Evolutionary conservation across 2,113 vertebrate genomes (phyloP), one percentile per base, ranked within the genome.

Genomic region (Ictalurus furcatus): DNA sequence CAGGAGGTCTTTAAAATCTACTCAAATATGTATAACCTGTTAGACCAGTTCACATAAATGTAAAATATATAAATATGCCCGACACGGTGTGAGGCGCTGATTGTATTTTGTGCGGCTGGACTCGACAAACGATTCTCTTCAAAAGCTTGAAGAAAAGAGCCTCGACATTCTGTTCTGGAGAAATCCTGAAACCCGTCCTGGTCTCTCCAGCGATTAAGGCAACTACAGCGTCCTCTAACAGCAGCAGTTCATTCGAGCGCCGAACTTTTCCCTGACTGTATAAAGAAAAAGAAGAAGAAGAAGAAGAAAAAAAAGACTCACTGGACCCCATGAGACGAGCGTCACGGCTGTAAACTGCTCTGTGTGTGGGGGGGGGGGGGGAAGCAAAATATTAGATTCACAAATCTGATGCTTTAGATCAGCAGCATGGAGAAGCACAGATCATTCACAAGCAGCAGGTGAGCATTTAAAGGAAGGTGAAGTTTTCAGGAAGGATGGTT

Each of bases 201-300:
- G 61, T 34, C 61, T 81, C 58, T 67, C 48, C 63, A 34, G 81
- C 21, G 23, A 44, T 87, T 90, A 84, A 90, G 85, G 89, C 85
- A 90, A 69, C 67, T 28, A 83, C 80, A 63, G 48, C n/a, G 34
- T 48, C 69, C 23, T 74, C 2, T 44, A 40, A 76, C n/a, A 86
- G 67, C 85, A 86, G 85, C 58, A 6, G 58, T 83, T 59, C 34
- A 28, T 37, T 25, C 19, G 44, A 54, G 37, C 11, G 11, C 13
- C 4, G 40, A 61, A 44, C 28, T 34, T 56, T 30, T 81, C 78
- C 48, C 52, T 58, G 78, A 58, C 78, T 56, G 78, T 80, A 83
- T 40, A 19, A 56, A 81, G 1, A 28, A 37, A 59, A 23, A 6
- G 13, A 14, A 30, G 0, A 28, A 37, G 25, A 23, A 6, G 13